phyloP scores from a whole-genome alignment of 2,888 invertebrate species.

The Ochropacha duplaris region DNA sequence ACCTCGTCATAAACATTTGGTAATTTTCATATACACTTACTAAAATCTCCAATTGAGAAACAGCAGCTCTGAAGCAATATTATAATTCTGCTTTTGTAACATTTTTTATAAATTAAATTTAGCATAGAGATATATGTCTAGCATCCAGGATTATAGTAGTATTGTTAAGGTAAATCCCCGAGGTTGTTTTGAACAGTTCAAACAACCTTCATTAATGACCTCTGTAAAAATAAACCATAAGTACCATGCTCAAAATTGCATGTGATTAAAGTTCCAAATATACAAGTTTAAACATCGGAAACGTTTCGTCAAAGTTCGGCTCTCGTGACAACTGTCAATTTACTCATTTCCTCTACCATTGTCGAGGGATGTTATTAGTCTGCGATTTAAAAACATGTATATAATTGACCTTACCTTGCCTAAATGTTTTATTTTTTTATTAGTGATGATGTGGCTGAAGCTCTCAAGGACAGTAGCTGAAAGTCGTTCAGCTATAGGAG shows the following conservation, averaged over 20 bases:
- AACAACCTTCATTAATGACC: neutral
- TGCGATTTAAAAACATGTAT: neutral
- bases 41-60: neutral
- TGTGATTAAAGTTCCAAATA: neutral
- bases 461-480: too few species aligned
- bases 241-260: neutral
- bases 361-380: neutral
- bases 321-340: neutral
- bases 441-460: neutral
- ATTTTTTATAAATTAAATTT: too few species aligned
- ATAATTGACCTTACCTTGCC: too few species aligned
- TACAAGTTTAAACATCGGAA: neutral
- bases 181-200: neutral
- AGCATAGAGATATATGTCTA: too few species aligned
- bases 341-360: neutral
- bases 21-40: neutral
- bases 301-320: neutral
- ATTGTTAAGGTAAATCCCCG: neutral
- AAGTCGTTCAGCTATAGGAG: too few species aligned
- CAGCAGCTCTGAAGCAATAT: neutral
- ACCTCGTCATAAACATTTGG: neutral
- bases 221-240: neutral
- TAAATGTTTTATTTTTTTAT: too few species aligned
- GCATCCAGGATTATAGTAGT: too few species aligned
- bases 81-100: neutral